These are phyloP conservation scores for Tapirus terrestris DNA, from an alignment of 2,113 vertebrate species.

Conservation along the genomic window DNA sequence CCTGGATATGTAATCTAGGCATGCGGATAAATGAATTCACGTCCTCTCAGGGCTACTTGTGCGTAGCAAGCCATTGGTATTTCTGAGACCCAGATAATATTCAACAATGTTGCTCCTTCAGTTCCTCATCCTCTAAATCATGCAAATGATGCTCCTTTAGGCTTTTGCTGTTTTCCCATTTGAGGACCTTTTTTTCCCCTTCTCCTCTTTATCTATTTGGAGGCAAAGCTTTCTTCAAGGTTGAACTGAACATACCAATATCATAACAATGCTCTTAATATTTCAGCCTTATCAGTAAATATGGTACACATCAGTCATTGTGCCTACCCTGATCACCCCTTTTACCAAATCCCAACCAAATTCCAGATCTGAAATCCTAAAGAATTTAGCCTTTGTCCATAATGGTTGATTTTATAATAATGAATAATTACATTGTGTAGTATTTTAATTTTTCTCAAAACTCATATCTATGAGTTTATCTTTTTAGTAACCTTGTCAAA, in stretches of 20 bases:
- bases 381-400: neutral
- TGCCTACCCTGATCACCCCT: neutral
- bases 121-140: neutral
- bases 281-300: neutral
- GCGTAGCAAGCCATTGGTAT: neutral
- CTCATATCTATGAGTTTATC: neutral
- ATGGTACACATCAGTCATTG: neutral
- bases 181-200: neutral
- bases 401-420: neutral
- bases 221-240: neutral
- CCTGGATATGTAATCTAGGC: neutral
- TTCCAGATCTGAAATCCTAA: neutral
- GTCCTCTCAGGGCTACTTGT: neutral
- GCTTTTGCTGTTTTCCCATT: neutral
- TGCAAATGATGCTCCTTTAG: neutral
- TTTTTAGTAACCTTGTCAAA: neutral
- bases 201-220: neutral
- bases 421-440: neutral
- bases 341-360: neutral
- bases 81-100: neutral
- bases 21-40: neutral
- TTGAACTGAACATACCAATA: neutral
- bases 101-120: neutral
- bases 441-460: slow-evolving; percentile 51
- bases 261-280: neutral